Evolutionary conservation across 1,140 invertebrate species (phyloP).

Genomic region (Metopolophium dirhodum): DNA sequence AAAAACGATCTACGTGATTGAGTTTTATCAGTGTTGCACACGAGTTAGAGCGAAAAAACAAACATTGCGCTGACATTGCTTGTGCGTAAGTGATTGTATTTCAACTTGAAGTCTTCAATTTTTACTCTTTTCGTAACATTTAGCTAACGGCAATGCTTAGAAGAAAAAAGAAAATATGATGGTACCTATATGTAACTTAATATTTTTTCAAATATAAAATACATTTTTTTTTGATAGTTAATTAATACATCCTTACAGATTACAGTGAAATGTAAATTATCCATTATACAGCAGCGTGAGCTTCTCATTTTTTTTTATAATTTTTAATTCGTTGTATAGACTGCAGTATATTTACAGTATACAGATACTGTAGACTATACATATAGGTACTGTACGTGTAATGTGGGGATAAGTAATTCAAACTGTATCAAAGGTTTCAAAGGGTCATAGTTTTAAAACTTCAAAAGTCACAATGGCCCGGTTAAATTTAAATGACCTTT

Average conservation of each 20-base stretch:
- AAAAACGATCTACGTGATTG: too few relatives aligned
- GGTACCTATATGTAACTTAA: background rate
- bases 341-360: too few relatives aligned
- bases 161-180: background rate
- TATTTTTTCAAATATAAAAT: background rate
- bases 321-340: background rate
- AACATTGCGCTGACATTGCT: too few relatives aligned
- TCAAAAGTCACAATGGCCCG: background rate
- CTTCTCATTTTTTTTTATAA: background rate
- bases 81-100: too few relatives aligned
- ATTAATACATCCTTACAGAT: too few relatives aligned
- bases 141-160: too few relatives aligned
- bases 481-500: background rate
- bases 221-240: background rate
- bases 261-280: too few relatives aligned
- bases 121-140: background rate
- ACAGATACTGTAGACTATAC: too few relatives aligned
- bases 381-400: too few relatives aligned
- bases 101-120: background rate
- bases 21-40: too few relatives aligned
- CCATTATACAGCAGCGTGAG: too few relatives aligned
- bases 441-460: background rate
- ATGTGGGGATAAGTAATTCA: background rate
- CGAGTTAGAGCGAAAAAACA: too few relatives aligned
- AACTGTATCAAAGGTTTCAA: background rate